Base-by-base conservation (phyloP, 2,797 vertebrate species). In the Lepilemur ruficaudatus region DNA sequence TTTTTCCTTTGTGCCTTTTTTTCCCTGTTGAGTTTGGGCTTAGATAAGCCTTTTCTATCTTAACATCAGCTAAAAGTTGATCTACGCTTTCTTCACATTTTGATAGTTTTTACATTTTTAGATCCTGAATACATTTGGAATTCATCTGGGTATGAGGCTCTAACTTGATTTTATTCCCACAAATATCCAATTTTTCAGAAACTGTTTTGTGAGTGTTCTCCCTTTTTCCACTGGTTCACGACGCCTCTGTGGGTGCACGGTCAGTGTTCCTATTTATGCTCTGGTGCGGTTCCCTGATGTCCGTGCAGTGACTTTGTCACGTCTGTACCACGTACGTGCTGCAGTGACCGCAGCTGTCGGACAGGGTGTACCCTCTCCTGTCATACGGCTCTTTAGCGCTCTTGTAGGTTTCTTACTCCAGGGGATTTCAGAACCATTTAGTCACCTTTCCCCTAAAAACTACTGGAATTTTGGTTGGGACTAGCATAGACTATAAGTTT, bases 1-100 rank as follows among this genome's bases (percentile, higher is more conserved):
- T 89, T 89, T 50, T 86, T 52, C 50, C 32, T 92, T 80, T 84
- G n/a, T 93, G 61, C 83, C 90, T 94, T 65, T 48, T 48, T 48
- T 18, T 11, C 10, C 18, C 38, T 32, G 30, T 80, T 79, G 18
- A 94, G 80, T 88, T 91, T 88, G 30, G 90, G 38, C 46, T 91
- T 93, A 82, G 73, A 78, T 78, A 59, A 92, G 23, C 15, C 38
- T 87, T 81, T 57, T 38, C 48, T 9, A 12, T 70, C 46, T 85
- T 95, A 70, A 52, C 22, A 52, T 84, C 35, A 75, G 22, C 57
- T 75, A 46, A 73, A 50, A 73, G 22, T 69, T 78, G 55, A 25
- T 75, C 32, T 84, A 75, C 55, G 32, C 43, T 89, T 80, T 81
- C 52, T 88, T 61, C 52, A 69, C 28, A 48, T 35, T 61, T 95